A percentile compares a stretch with the other conserved stretches of the same genome.
Conservation (phyloP, 2,113 vertebrate genomes). For the Serinus canaria region DNA sequence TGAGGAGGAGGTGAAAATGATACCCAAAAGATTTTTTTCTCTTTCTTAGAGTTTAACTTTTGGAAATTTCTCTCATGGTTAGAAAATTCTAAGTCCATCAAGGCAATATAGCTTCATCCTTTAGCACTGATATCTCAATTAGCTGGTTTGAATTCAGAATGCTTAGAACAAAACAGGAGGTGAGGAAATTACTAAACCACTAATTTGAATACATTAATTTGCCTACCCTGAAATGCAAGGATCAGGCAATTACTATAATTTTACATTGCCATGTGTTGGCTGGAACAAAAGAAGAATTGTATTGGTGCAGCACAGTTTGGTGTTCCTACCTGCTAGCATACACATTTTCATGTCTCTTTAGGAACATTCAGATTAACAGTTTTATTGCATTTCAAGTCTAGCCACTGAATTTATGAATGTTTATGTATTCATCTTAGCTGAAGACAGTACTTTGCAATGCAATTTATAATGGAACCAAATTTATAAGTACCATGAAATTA, state of each 20-base stretch:
- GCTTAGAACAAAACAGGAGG: neutral
- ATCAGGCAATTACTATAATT: neutral
- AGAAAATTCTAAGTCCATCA: neutral
- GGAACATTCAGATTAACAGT: neutral
- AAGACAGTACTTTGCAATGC: neutral
- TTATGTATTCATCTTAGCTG: neutral
- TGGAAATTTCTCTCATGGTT: neutral
- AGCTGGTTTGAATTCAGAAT: neutral
- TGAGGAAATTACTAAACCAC: neutral
- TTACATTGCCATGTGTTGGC: neutral
- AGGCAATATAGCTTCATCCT: neutral
- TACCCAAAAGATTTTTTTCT: neutral
- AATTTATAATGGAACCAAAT: conserved; percentile 5
- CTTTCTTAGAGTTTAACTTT: neutral
- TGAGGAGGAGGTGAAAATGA: neutral
- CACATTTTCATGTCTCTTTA: neutral
- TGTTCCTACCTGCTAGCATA: neutral
- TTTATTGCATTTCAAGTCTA: neutral
- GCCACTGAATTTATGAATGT: neutral
- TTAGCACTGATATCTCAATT: neutral
- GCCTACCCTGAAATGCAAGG: neutral
- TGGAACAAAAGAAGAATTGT: neutral
- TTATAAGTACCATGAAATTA: neutral
- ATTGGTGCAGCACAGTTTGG: neutral
- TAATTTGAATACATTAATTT: neutral